phyloP scores from a whole-genome alignment of 2,113 vertebrate genomes.

The Gymnobelideus leadbeateri region DNA sequence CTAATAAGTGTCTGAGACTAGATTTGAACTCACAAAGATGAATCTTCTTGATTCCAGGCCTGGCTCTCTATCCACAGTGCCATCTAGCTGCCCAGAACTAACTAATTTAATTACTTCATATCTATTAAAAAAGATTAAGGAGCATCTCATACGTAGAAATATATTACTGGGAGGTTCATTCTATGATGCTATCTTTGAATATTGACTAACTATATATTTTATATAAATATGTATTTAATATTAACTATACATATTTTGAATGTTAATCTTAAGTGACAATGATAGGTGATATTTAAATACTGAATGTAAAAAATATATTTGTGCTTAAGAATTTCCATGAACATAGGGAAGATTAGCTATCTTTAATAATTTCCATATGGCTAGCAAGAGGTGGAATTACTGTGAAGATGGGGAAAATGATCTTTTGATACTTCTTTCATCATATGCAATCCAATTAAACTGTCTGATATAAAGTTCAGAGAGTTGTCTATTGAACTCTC shows the following conservation, averaged over 20 bases:
- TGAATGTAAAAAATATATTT: conserved; percentile 51
- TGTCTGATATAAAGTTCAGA: conserved; percentile 70
- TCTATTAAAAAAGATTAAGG: too few species aligned
- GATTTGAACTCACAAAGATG: too few species aligned
- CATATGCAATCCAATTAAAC: conserved; percentile 58
- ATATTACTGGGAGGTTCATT: conserved; percentile 41
- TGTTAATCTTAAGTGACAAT: conserved; percentile 24
- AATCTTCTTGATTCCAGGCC: too few species aligned
- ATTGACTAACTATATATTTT: conserved; percentile 8
- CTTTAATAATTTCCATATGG: conserved; percentile 47
- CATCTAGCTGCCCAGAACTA: too few species aligned
- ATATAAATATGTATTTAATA: not conserved
- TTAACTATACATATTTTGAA: conserved; percentile 46
- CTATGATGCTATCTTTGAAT: conserved; percentile 30
- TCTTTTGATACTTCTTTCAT: conserved; percentile 53
- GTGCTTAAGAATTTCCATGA: conserved; percentile 48
- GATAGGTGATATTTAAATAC: not conserved
- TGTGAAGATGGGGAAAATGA: conserved; percentile 56
- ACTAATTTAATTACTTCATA: too few species aligned
- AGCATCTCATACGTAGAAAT: too few species aligned
- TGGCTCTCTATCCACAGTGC: too few species aligned
- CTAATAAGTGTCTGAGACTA: too few species aligned
- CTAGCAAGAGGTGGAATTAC: conserved; percentile 60
- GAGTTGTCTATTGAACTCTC: conserved; percentile 63
- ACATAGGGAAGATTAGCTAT: conserved; percentile 32